These are phyloP conservation scores for Limenitis camilla DNA, from an alignment of 2,888 invertebrate genomes.

Conservation along the genomic window DNA sequence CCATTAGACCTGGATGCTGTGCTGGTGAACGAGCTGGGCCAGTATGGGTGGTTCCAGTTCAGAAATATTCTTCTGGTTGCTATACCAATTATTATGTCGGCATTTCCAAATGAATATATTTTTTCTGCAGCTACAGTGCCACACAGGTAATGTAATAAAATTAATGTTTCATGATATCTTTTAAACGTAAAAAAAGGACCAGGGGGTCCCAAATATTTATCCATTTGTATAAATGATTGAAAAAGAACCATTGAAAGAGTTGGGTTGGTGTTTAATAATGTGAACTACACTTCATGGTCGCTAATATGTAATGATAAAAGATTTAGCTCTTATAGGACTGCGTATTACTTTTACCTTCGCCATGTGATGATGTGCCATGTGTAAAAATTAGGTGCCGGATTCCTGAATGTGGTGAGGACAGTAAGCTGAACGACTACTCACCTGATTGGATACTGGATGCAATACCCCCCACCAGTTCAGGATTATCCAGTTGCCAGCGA, in stretches of 20 bases:
- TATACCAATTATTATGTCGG: slow-evolving; percentile 76
- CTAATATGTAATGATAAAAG: too few species aligned
- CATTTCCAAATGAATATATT: slow-evolving; percentile 76
- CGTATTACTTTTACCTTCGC: too few species aligned
- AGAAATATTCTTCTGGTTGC: slow-evolving; percentile 71
- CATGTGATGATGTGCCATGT: too few species aligned
- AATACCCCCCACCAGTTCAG: slow-evolving; percentile 41
- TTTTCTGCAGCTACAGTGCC: slow-evolving; percentile 80
- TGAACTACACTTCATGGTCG: too few species aligned
- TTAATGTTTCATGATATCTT: too few species aligned
- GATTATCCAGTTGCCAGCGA: slow-evolving; percentile 49
- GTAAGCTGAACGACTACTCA: slow-evolving; percentile 20
- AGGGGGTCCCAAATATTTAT: too few species aligned
- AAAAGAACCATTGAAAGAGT: too few species aligned
- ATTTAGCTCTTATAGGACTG: too few species aligned
- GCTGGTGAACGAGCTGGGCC: slow-evolving; percentile 65
- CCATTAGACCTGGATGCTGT: slow-evolving; percentile 55
- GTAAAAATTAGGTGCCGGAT: slow-evolving; percentile 48
- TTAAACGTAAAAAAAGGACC: too few species aligned
- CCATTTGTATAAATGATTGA: too few species aligned
- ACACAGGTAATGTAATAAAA: too few species aligned
- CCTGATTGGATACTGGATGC: slow-evolving; percentile 49
- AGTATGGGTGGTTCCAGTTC: slow-evolving; percentile 77
- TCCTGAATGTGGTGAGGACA: slow-evolving; percentile 49
- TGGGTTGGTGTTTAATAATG: too few species aligned